A percentile compares a stretch with the other conserved stretches of the same genome.
Conservation (phyloP, 2,888 invertebrate genomes). For the Cantharis nigra region DNA sequence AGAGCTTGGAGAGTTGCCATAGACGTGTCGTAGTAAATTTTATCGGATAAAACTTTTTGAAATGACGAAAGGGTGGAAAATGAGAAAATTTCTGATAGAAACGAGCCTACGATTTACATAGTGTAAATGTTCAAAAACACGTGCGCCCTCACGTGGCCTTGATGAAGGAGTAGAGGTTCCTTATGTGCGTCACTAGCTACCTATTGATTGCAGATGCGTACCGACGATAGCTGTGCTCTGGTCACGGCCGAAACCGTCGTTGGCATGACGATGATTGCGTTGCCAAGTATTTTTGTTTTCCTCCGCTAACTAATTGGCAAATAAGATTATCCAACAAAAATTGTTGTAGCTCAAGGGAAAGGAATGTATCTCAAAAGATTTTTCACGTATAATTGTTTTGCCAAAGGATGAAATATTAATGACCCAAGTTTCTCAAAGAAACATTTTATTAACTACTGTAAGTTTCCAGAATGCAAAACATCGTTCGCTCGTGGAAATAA, state of each 20-base stretch:
- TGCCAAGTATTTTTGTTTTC: constrained; percentile 41
- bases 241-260: constrained; percentile 47
- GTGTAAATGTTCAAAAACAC: constrained; percentile 37
- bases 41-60: neutral
- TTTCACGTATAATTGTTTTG: neutral
- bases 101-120: neutral
- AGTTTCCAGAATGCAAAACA: neutral
- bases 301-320: constrained; percentile 32
- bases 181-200: constrained; percentile 53
- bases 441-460: neutral
- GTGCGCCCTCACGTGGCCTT: constrained; percentile 53
- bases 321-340: constrained; percentile 20
- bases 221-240: constrained; percentile 45
- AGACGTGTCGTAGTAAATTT: neutral
- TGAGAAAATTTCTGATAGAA: neutral
- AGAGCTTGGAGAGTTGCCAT: neutral
- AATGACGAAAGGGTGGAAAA: neutral
- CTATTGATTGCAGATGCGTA: constrained; percentile 50
- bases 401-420: neutral
- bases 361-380: neutral
- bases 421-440: neutral
- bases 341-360: constrained; percentile 3
- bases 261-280: constrained; percentile 47
- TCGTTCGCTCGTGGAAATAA: neutral
- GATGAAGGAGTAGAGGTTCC: constrained; percentile 46